phyloP scores from a whole-genome alignment of 2,797 vertebrate species.

The Eupleurogrammus muticus region DNA sequence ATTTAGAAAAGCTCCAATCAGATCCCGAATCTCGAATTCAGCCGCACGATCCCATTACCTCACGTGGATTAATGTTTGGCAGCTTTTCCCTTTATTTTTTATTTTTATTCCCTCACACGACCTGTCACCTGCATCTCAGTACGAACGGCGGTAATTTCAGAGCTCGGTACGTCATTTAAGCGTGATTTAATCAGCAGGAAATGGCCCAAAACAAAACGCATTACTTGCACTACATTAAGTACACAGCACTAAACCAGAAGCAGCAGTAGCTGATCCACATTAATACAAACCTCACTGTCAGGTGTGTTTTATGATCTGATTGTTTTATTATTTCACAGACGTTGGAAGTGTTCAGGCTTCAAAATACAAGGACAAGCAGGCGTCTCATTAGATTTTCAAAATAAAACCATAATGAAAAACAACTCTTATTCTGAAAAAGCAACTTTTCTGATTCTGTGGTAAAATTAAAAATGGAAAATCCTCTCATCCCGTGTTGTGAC shows the following conservation, averaged over 20 bases:
- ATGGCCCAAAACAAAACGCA: not conserved
- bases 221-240: not conserved
- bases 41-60: slow-evolving; percentile 58
- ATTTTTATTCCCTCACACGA: too few relatives aligned
- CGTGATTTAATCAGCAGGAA: not conserved
- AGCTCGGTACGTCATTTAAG: not conserved
- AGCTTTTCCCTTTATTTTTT: too few relatives aligned
- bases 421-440: too few relatives aligned
- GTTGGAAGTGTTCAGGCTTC: too few relatives aligned
- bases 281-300: slow-evolving; percentile 87
- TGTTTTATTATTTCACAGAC: too few relatives aligned
- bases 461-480: too few relatives aligned
- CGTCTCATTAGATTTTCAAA: too few relatives aligned
- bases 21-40: slow-evolving; percentile 86
- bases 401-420: too few relatives aligned
- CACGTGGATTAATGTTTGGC: slow-evolving; percentile 59
- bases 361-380: too few relatives aligned
- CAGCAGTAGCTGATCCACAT: slow-evolving; percentile 84
- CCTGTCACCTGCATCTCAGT: slow-evolving; percentile 12
- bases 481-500: too few relatives aligned
- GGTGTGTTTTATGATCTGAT: too few relatives aligned
- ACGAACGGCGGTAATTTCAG: not conserved
- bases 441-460: too few relatives aligned
- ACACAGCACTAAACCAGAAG: slow-evolving; percentile 85
- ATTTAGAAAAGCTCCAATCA: slow-evolving; percentile 36